These are phyloP conservation scores for Ambastaia sidthimunki DNA, from an alignment of 2,797 vertebrate species.

Conservation along the genomic window DNA sequence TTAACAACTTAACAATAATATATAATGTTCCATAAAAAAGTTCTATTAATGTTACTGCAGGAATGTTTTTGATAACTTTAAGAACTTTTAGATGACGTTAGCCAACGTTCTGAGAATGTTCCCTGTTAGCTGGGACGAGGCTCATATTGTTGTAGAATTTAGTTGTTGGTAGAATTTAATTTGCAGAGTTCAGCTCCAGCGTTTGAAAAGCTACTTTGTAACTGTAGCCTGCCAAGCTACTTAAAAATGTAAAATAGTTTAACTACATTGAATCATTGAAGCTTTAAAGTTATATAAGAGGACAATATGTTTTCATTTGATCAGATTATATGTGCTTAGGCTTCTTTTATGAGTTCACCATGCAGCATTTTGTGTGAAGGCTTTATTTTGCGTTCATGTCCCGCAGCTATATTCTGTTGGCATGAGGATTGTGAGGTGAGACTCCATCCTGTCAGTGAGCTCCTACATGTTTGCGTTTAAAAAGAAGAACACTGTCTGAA, in stretches of 20 bases:
- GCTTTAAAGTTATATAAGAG: not conserved
- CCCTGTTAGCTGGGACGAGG: not conserved
- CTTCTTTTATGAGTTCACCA: conserved; percentile 30
- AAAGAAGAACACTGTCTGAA: conserved; percentile 1
- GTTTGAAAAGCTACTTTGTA: not conserved
- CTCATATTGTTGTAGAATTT: not conserved
- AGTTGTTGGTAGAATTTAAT: not conserved
- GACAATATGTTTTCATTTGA: not conserved
- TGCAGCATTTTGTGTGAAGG: conserved; percentile 13
- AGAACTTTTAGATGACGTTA: too few relatives aligned
- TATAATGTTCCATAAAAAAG: too few relatives aligned
- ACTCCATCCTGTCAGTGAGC: conserved; percentile 33
- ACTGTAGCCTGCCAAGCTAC: too few relatives aligned
- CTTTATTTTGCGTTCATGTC: conserved; percentile 42
- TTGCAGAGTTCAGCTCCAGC: conserved; percentile 2
- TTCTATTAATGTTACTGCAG: too few relatives aligned
- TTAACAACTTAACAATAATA: too few relatives aligned
- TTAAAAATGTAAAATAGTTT: not conserved
- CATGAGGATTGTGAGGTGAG: conserved; percentile 35
- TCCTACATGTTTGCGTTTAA: conserved; percentile 16
- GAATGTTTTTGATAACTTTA: too few relatives aligned
- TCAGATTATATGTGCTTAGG: not conserved
- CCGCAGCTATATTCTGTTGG: conserved; percentile 27
- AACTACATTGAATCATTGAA: not conserved
- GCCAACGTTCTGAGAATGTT: too few relatives aligned